Base-by-base conservation (phyloP, 2,888 invertebrate genomes). In the Caenorhabditis sp. region DNA sequence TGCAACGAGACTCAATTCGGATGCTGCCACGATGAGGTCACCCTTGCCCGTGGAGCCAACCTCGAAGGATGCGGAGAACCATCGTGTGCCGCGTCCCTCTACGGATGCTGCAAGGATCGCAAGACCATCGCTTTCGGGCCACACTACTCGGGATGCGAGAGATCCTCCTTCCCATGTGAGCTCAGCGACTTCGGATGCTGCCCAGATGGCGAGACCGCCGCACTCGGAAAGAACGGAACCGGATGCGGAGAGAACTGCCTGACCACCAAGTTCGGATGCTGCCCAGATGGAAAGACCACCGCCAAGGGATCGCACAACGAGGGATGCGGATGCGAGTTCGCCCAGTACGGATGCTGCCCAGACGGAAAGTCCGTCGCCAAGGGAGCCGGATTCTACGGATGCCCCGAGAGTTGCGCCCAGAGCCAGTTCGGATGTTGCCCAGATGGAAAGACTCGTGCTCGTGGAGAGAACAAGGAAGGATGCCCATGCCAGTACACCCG, bases 21-120 rank as follows among this genome's bases (percentile, higher is more conserved):
- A n/a, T 98, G 97, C 93, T 98, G 97, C 90, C 95, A 95, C 0
- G 97, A 98, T 92, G 96, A 96, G 91, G 95, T 95, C 89, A 94
- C 95, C 56, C 95, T 95, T 87, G 96, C 97, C 0, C 89, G 91
- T 47, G 97, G 96, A 59, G 94, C 95, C 19, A 95, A 96, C 91
- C 96, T 96, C 81, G 93, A 95, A 90, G 97, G 95, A 2, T 98
- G 97, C 92, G 92, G 92, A 75, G 92, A 92, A 80, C 90, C 91
- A 22, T 85, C 86, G 14, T 91, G 92, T 69, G 92, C 92, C 19
- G 90, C 89, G 22, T 92, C 93, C 22, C 76, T 89, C 19, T 93
- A 91, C 90, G 94, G 94, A 26, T 94, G 94, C 87, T 94, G 94
- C 89, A 92, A 92, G 22, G 94, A 94, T 87, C 92, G 93, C 10